These are phyloP conservation scores for Hypercompe scribonia DNA, from an alignment of 2,888 invertebrate genomes.

Conservation along the genomic window DNA sequence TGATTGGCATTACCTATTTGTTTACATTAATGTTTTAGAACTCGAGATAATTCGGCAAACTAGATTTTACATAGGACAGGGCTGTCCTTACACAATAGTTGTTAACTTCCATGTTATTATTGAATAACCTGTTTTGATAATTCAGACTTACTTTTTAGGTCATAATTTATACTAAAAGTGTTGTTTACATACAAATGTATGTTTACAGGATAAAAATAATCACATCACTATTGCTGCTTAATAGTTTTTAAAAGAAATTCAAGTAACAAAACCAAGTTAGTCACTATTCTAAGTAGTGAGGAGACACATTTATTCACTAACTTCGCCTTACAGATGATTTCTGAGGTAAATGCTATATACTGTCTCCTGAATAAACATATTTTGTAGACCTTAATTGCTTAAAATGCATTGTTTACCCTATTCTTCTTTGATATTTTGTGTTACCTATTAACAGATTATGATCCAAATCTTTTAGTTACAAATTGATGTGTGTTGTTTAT, in stretches of 20 bases:
- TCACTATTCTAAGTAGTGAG: not conserved
- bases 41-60: not conserved
- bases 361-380: not conserved
- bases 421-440: not conserved
- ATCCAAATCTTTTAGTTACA: not conserved
- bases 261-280: not conserved
- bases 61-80: not conserved
- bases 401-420: not conserved
- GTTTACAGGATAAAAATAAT: not conserved
- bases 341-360: not conserved
- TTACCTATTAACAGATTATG: not conserved
- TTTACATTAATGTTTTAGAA: constrained; percentile 3
- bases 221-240: not conserved
- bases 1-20: not conserved
- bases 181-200: not conserved
- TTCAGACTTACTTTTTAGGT: not conserved
- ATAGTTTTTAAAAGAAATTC: not conserved
- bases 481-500: not conserved
- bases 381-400: not conserved
- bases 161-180: not conserved
- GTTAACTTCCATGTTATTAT: not conserved
- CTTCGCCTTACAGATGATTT: not conserved
- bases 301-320: not conserved
- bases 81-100: not conserved
- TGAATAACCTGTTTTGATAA: not conserved